These are phyloP conservation scores for Oncorhynchus kisutch DNA, from an alignment of 2,113 vertebrate genomes.

Conservation along the genomic window DNA sequence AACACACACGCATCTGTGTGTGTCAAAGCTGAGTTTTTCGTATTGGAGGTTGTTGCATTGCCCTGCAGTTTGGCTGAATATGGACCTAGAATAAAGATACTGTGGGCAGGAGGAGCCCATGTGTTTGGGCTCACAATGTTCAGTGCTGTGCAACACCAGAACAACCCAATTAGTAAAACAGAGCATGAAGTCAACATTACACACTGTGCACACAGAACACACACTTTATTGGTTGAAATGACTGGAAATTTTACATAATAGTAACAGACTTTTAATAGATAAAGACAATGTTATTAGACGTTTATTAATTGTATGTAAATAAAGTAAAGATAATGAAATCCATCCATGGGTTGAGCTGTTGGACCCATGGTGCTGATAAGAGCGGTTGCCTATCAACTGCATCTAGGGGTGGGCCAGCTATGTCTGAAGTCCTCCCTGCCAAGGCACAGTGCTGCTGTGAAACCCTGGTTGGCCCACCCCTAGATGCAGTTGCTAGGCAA, in stretches of 20 bases:
- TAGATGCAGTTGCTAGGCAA: slow-evolving; percentile 73
- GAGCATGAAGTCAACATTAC: not conserved
- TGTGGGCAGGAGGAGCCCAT: not conserved
- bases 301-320: not conserved
- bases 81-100: too few species aligned
- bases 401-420: slow-evolving; percentile 32
- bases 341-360: not conserved
- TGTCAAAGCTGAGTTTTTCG: too few species aligned
- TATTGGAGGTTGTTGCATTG: too few species aligned
- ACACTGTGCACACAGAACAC: not conserved
- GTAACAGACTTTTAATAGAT: not conserved
- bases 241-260: not conserved
- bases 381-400: slow-evolving; percentile 73
- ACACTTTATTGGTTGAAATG: not conserved
- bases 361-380: slow-evolving; percentile 5
- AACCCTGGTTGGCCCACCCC: slow-evolving; percentile 22
- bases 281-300: not conserved
- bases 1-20: not conserved
- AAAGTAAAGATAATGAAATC: not conserved
- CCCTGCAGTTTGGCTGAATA: too few species aligned
- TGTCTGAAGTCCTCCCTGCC: not conserved
- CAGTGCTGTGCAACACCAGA: not conserved
- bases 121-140: not conserved
- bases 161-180: not conserved
- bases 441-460: not conserved